Percentiles rank a stretch among this genome's conserved stretches.
Evolutionary conservation across 2,888 invertebrate species (phyloP).

Genomic region (Nineta flava): DNA sequence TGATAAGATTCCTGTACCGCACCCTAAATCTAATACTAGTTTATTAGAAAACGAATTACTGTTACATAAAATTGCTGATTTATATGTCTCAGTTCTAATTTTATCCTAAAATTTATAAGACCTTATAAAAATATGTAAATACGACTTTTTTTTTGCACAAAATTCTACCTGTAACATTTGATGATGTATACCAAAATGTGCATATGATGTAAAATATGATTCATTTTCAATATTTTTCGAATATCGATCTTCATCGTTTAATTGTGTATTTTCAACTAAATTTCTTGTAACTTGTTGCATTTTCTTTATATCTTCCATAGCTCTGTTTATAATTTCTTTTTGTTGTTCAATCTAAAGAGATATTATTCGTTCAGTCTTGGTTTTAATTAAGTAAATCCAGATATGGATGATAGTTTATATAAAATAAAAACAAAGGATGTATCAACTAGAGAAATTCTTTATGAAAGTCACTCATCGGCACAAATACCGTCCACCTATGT

Average conservation of each 20-base stretch:
- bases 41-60: constrained; percentile 51
- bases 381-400: too few relatives aligned
- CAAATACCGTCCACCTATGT: too few relatives aligned
- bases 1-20: constrained; percentile 93
- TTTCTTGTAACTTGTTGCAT: constrained; percentile 43
- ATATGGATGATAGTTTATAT: too few relatives aligned
- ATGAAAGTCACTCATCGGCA: too few relatives aligned
- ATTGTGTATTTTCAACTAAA: constrained; percentile 27
- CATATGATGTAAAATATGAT: constrained; percentile 63
- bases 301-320: constrained; percentile 39
- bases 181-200: constrained; percentile 83
- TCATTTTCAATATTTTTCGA: constrained; percentile 17
- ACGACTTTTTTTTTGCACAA: background rate
- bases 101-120: constrained; percentile 37
- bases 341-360: constrained; percentile 42
- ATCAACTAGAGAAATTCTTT: too few relatives aligned
- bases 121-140: background rate
- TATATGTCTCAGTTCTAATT: constrained; percentile 74
- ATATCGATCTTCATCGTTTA: constrained; percentile 2
- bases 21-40: constrained; percentile 86
- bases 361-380: too few relatives aligned
- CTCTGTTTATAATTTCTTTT: constrained; percentile 38
- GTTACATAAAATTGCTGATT: constrained; percentile 68
- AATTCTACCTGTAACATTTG: constrained; percentile 71
- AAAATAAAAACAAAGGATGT: too few relatives aligned